A percentile compares a stretch with the other conserved stretches of the same genome.
Conservation (phyloP, 2,113 vertebrate species). For the Acanthochromis polyacanthus region DNA sequence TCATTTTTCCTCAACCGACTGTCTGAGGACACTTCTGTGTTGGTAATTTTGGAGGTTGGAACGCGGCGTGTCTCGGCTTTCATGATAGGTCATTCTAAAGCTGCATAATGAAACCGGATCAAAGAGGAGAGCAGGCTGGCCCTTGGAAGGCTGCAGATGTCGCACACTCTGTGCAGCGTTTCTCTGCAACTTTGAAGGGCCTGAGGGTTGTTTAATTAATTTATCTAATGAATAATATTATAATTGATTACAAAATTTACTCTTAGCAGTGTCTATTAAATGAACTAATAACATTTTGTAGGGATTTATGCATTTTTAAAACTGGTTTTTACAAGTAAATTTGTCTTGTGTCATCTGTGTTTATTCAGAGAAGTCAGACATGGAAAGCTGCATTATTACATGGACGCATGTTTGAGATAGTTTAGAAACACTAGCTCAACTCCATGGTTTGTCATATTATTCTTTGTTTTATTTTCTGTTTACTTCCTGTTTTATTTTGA, state of each 20-base stretch:
- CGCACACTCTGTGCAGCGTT: conserved; percentile 29
- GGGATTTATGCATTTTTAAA: neutral
- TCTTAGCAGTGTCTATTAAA: neutral
- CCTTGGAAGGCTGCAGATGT: conserved; percentile 63
- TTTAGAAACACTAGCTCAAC: no score
- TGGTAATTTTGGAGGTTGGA: conserved; percentile 55
- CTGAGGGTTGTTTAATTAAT: conserved; percentile 14
- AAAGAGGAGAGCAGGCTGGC: conserved; percentile 64
- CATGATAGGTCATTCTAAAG: conserved; percentile 57
- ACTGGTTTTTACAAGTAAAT: neutral
- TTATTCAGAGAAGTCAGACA: conserved; percentile 49
- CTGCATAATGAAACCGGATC: conserved; percentile 70
- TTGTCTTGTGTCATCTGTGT: conserved; percentile 12
- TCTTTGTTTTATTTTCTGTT: no score
- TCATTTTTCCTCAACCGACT: conserved; percentile 46
- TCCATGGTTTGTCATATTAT: no score
- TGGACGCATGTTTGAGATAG: neutral
- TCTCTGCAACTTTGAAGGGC: conserved; percentile 24
- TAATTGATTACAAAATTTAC: conserved; percentile 15
- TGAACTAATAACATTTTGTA: neutral
- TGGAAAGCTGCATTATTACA: conserved; percentile 16
- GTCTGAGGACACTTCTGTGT: conserved; percentile 44
- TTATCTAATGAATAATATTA: conserved; percentile 23
- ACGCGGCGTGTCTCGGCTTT: conserved; percentile 58
- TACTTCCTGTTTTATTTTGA: no score